phyloP scores from a whole-genome alignment of 30 jellyfish, hydroid and myxozoan genomes.

The Cassiopea andromeda region DNA sequence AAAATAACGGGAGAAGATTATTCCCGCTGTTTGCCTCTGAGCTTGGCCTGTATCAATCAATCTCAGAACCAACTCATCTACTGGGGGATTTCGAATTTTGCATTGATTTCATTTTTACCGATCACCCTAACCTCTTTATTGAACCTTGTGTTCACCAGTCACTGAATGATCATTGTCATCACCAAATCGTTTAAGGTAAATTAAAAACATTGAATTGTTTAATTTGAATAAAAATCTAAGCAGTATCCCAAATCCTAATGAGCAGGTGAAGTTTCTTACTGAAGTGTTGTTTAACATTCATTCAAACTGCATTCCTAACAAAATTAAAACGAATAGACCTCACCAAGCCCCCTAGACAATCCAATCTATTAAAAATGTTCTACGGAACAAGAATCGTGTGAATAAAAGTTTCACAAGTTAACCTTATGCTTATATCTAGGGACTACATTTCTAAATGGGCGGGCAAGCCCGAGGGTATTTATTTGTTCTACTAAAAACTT shows the following conservation, averaged over 20 bases:
- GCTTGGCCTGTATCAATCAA: neutral
- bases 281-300: slow-evolving; percentile 20
- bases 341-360: slow-evolving; percentile 67
- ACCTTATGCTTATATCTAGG: neutral
- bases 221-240: slow-evolving; percentile 43
- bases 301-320: slow-evolving; percentile 26
- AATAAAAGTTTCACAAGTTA: slow-evolving; percentile 24
- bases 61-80: neutral
- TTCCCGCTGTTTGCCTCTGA: neutral
- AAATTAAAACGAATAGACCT: slow-evolving; percentile 41
- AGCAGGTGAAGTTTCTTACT: slow-evolving; percentile 36
- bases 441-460: neutral
- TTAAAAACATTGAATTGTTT: slow-evolving; percentile 48
- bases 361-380: slow-evolving; percentile 25
- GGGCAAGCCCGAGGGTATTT: no score
- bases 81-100: neutral
- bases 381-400: slow-evolving; percentile 62
- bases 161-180: slow-evolving; percentile 62
- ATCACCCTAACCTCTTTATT: neutral
- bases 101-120: neutral
- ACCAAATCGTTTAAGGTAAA: slow-evolving; percentile 46
- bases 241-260: slow-evolving; percentile 39
- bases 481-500: no score
- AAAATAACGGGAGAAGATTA: neutral
- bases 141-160: slow-evolving; percentile 28